These are phyloP conservation scores for Uria aalge DNA, from an alignment of 2,113 vertebrate species.

Conservation along the genomic window DNA sequence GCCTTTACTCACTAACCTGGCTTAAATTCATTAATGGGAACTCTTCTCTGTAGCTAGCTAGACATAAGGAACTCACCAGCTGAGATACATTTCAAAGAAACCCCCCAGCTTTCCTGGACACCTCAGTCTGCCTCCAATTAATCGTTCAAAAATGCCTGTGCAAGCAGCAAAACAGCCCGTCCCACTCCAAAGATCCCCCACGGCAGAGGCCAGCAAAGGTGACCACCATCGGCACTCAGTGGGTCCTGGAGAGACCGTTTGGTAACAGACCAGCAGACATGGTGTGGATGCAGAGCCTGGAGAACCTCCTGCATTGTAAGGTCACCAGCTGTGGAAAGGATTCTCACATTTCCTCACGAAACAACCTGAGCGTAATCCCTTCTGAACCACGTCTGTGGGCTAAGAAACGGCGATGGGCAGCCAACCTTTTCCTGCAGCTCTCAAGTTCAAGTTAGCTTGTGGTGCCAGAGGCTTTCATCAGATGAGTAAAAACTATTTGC, in stretches of 20 bases:
- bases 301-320: neutral
- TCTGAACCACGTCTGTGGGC: neutral
- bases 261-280: neutral
- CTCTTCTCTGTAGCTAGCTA: neutral
- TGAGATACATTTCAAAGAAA: neutral
- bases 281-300: neutral
- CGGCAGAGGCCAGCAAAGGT: neutral
- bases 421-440: neutral
- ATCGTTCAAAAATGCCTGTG: neutral
- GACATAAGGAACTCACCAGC: neutral
- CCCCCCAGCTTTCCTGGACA: neutral
- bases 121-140: neutral
- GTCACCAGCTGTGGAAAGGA: neutral
- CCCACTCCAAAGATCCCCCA: neutral
- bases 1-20: neutral
- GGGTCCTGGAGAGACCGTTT: neutral
- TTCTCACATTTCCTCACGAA: neutral
- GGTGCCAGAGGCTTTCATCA: neutral
- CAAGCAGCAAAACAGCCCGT: neutral
- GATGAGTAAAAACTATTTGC: neutral
- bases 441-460: neutral
- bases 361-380: neutral
- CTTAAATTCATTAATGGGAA: neutral
- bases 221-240: neutral
- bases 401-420: neutral